These are phyloP conservation scores for Progne subis DNA, from an alignment of 2,113 vertebrate species.

Conservation along the genomic window DNA sequence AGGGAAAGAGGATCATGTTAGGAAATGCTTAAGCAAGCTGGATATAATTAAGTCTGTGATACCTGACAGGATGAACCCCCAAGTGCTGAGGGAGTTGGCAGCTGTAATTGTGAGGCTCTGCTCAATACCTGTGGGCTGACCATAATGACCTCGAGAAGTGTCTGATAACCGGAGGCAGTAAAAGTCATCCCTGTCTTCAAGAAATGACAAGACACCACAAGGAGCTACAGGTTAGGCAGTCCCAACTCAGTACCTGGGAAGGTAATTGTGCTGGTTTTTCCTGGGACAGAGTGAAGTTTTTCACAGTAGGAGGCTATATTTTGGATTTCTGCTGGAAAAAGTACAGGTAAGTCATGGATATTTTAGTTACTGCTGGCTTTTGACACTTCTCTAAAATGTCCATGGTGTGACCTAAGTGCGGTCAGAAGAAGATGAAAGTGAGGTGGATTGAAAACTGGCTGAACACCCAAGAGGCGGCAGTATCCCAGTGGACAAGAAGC, in stretches of 20 bases:
- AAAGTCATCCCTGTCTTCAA: background rate
- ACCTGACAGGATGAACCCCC: background rate
- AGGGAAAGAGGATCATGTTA: background rate
- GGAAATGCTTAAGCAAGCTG: background rate
- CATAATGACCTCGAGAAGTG: background rate
- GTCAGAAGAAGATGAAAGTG: background rate
- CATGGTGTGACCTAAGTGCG: background rate
- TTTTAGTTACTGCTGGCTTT: background rate
- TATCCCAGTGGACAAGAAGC: background rate
- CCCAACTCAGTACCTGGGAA: background rate
- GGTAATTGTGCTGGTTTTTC: background rate
- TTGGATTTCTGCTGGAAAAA: background rate
- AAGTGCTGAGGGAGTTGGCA: background rate
- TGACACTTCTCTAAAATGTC: background rate
- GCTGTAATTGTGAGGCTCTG: background rate
- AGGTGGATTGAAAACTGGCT: background rate
- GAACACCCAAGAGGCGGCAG: background rate
- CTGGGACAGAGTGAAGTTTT: background rate
- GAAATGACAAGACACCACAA: background rate
- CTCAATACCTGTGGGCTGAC: background rate
- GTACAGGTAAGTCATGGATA: background rate
- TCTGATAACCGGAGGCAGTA: background rate
- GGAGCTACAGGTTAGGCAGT: background rate
- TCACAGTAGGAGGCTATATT: background rate
- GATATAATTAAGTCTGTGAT: background rate